Conservation (phyloP, 2,797 vertebrate genomes). For the Bryconaethiops microstoma region DNA sequence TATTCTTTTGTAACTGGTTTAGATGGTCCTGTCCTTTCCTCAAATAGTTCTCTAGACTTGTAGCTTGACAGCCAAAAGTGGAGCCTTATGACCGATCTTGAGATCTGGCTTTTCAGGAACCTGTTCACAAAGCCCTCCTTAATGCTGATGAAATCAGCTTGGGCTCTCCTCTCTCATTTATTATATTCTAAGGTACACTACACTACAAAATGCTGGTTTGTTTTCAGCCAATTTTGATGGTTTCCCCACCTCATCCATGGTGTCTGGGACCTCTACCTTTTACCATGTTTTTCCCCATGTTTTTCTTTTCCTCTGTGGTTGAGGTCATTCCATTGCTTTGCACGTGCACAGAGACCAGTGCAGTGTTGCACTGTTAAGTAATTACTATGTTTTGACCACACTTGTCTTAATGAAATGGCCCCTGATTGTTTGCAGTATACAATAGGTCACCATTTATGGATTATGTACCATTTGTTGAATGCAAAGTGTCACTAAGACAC, state of each 20-base stretch:
- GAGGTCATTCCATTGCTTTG: not conserved
- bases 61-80: not conserved
- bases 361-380: not conserved
- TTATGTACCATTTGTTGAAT: conserved; percentile 41
- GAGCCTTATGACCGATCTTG: conserved; percentile 12
- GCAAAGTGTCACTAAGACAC: conserved; percentile 30
- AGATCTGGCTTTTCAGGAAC: conserved; percentile 23
- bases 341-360: not conserved
- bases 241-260: not conserved
- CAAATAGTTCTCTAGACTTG: not conserved
- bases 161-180: not conserved
- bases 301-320: not conserved
- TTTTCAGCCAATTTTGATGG: not conserved
- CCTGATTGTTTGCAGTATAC: conserved; percentile 39
- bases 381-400: not conserved
- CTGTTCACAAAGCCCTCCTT: conserved; percentile 19
- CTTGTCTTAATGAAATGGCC: conserved; percentile 8
- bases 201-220: conserved; percentile 31
- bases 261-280: not conserved
- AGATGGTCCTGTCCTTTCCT: not conserved
- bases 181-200: not conserved
- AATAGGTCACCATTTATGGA: conserved; percentile 22
- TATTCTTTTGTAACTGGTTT: not conserved
- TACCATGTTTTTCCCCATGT: not conserved
- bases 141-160: conserved; percentile 16